Percentiles rank a stretch among this genome's conserved stretches.
phyloP scores from a whole-genome alignment of 2,797 vertebrate species.

The Artibeus lituratus region DNA sequence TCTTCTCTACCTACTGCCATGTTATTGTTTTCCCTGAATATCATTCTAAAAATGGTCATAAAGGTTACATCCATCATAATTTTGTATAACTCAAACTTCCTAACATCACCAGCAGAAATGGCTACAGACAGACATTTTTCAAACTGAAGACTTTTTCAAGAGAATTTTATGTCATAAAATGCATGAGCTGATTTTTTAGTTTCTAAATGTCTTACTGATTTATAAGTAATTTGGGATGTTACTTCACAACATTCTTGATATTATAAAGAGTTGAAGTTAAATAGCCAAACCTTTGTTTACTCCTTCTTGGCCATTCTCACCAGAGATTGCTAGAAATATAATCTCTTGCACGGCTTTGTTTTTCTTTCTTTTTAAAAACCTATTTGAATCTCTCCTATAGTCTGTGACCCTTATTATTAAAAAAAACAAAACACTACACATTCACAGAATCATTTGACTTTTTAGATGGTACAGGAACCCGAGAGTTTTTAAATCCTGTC shows the following conservation, averaged over 20 bases:
- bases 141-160: not conserved
- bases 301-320: not conserved
- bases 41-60: not conserved
- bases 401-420: not conserved
- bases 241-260: slow-evolving; percentile 23
- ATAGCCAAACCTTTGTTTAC: not conserved
- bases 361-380: not conserved
- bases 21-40: not conserved
- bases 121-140: not conserved
- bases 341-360: not conserved
- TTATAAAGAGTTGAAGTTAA: not conserved
- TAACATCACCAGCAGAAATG: not conserved
- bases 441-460: not conserved
- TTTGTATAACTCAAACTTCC: not conserved
- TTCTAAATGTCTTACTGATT: slow-evolving; percentile 17
- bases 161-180: not conserved
- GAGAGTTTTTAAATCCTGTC: not conserved
- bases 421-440: not conserved
- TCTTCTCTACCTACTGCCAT: not conserved
- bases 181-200: not conserved
- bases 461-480: not conserved
- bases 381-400: not conserved
- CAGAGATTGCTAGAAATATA: not conserved
- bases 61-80: not conserved
- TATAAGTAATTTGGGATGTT: not conserved